Evolutionary conservation across 2,113 vertebrate genomes (phyloP).

Genomic region (Coturnix japonica): DNA sequence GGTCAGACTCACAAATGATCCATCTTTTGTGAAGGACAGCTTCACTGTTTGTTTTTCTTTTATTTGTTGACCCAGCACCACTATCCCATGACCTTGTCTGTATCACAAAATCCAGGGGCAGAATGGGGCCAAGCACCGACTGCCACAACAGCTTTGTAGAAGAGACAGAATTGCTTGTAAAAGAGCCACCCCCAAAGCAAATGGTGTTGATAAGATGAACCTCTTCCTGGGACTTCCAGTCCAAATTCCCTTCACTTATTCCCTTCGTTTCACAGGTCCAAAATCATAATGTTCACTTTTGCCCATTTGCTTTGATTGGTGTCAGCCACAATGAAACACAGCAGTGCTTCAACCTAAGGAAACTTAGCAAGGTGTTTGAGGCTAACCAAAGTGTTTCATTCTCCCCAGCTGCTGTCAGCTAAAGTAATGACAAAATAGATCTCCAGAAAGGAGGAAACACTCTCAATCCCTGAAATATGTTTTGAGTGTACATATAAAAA

Average conservation of each 20-base stretch:
- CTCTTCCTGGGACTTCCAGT: neutral
- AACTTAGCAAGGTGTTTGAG: conserved; percentile 51
- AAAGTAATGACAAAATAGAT: conserved; percentile 49
- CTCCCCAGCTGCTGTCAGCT: conserved; percentile 35
- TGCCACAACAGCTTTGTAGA: neutral
- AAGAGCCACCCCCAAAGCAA: neutral
- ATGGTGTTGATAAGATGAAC: neutral
- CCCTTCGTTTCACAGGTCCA: neutral
- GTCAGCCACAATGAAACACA: neutral
- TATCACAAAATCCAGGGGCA: neutral
- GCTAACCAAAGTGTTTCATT: conserved; percentile 43
- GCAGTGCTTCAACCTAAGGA: neutral
- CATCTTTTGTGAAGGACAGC: neutral
- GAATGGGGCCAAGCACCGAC: neutral
- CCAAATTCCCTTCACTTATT: neutral
- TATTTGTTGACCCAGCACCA: fast-evolving
- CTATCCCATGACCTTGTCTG: neutral
- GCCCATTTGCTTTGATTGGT: conserved; percentile 45
- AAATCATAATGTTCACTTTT: conserved; percentile 32
- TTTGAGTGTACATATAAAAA: conserved; percentile 23
- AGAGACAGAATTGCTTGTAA: neutral
- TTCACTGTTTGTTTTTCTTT: neutral
- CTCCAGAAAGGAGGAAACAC: conserved; percentile 24
- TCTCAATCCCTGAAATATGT: conserved; percentile 14
- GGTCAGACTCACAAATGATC: neutral